Conservation (phyloP, 2,113 vertebrate genomes). For the Ceyx margarethae region DNA sequence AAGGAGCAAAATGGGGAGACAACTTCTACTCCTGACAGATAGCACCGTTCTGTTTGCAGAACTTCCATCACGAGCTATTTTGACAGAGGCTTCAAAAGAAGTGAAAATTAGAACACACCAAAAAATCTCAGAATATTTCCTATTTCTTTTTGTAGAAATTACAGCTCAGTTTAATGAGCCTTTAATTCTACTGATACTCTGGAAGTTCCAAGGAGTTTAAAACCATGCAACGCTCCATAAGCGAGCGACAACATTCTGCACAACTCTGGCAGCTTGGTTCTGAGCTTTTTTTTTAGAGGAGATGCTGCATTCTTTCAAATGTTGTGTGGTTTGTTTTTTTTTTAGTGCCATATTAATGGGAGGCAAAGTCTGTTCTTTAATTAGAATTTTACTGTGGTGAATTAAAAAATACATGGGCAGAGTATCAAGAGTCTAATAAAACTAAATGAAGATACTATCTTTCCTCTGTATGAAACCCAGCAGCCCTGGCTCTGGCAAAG, state of each 20-base stretch:
- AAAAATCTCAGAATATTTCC: constrained; percentile 41
- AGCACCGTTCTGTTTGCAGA: background rate
- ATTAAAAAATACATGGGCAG: constrained; percentile 68
- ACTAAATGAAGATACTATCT: constrained; percentile 61
- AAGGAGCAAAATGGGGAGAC: constrained; percentile 20
- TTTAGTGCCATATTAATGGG: constrained; percentile 58
- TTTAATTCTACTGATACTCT: constrained; percentile 48
- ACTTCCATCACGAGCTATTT: constrained; percentile 50
- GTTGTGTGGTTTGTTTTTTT: background rate
- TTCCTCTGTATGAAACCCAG: constrained; percentile 41
- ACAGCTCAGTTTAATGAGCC: constrained; percentile 54
- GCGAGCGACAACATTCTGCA: constrained; percentile 35
- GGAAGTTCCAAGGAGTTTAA: constrained; percentile 37
- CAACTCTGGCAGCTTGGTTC: background rate
- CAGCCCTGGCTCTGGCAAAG: constrained; percentile 52
- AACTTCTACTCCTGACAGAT: constrained; percentile 38
- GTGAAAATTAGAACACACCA: constrained; percentile 58
- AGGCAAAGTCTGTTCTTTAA: constrained; percentile 66
- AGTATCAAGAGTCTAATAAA: constrained; percentile 61
- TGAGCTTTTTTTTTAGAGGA: background rate
- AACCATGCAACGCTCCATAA: constrained; percentile 47
- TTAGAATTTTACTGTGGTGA: constrained; percentile 66
- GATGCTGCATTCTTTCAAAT: constrained; percentile 53
- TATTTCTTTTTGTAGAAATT: constrained; percentile 46
- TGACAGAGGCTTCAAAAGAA: constrained; percentile 56